phyloP scores from a whole-genome alignment of 2,797 vertebrate genomes.

The Danio kyathit region DNA sequence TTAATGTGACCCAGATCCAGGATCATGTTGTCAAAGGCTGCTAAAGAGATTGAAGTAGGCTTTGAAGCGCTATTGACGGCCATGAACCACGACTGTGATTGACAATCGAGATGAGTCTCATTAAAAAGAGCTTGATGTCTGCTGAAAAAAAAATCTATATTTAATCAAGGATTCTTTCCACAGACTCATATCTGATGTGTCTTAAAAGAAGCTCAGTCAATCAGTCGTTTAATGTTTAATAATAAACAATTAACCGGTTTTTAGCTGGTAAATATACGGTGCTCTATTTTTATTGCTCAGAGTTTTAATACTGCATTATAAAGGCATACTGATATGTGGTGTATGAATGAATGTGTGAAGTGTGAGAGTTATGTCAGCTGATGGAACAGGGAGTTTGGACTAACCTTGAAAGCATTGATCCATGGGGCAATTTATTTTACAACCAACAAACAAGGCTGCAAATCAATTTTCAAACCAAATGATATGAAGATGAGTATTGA shows the following conservation, averaged over 20 bases:
- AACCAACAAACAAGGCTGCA: constrained; percentile 33
- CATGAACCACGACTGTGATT: constrained; percentile 25
- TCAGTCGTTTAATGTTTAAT: constrained; percentile 19
- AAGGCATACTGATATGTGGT: neutral
- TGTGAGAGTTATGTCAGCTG: constrained; percentile 9
- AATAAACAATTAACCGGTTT: constrained; percentile 1
- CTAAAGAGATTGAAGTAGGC: constrained; percentile 20
- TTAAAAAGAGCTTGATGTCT: constrained; percentile 54
- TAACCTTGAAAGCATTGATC: constrained; percentile 60
- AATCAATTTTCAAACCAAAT: constrained; percentile 52
- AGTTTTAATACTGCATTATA: constrained; percentile 1
- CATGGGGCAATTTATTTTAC: constrained; percentile 32
- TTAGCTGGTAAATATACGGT: constrained; percentile 7
- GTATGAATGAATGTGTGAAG: constrained; percentile 20
- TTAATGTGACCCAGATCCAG: constrained; percentile 37
- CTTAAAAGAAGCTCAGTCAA: constrained; percentile 44
- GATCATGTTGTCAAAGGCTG: constrained; percentile 34
- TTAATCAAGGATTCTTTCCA: constrained; percentile 52
- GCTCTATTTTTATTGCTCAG: neutral
- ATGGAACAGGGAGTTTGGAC: constrained; percentile 23
- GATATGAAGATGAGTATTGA: constrained; percentile 58
- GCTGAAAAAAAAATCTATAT: constrained; percentile 53
- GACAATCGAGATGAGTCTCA: constrained; percentile 60
- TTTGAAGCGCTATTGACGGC: neutral
- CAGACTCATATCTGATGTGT: constrained; percentile 45